Base-by-base conservation (phyloP, 2,888 invertebrate species). In the Tyria jacobaeae region DNA sequence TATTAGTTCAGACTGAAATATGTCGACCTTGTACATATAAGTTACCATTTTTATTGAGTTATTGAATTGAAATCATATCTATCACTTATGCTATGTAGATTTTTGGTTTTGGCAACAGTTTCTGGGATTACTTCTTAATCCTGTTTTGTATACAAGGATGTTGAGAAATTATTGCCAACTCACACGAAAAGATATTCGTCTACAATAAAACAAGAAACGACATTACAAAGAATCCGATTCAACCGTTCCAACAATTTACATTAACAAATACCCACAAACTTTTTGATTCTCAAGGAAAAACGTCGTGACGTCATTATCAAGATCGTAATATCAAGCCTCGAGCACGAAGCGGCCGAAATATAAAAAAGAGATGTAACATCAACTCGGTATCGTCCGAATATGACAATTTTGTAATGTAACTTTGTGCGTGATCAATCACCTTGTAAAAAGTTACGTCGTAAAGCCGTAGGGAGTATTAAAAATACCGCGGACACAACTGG, bases 381-480 rank as follows among this genome's bases (percentile, higher is more conserved):
- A 60, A 68, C 57, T 66, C 60, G 10, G 51, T 25, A 62, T 50
- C 68, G 73, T 69, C 65, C 66, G 60, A 66, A 70, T 71, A 73
- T 81, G 81, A 80, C 81, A 71, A 75, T 80, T 82, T 81, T 78
- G 73, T 77, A 81, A 83, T 83, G 71, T 81, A 83, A 83, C 83
- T 83, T 83, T 77, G 65, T 64, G 61, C 60, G 70, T 71, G 78
- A 83, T 83, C 81, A 81, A 83, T 83, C 83, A 83, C 65, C 57
- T 59, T 55, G 62, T 65, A 68, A 64, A 75, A 76, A 77, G 73
- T 78, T 78, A 52, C 59, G 71, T 59, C 72, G 64, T 70, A 76
- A 75, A 76, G 68, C 70, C 68, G 53, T 39, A 27, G 60, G 69
- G 73, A 76, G 78, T 79, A 80, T 80, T 78, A 78, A 79, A 80